phyloP scores from a whole-genome alignment of 1,140 invertebrate species.

The Caenorhabditis remanei region DNA sequence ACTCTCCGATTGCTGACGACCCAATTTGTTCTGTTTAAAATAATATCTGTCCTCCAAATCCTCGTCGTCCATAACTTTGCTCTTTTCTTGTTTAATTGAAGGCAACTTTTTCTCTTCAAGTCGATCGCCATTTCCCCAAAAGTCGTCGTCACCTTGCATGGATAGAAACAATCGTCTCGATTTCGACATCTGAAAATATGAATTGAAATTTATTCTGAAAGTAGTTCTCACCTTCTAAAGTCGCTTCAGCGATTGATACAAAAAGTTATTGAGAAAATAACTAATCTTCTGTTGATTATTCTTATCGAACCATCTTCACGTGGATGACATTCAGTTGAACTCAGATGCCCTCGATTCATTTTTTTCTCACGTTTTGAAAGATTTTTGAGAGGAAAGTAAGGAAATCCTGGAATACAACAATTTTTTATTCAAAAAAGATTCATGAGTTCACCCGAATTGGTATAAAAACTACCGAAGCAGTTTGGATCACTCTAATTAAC shows the following conservation, averaged over 20 bases:
- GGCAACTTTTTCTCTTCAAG: slow-evolving; percentile 14
- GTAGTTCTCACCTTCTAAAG: slow-evolving; percentile 13
- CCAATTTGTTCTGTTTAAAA: slow-evolving; percentile 42
- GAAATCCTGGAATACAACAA: too few species aligned
- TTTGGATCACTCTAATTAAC: too few species aligned
- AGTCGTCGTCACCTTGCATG: slow-evolving; percentile 28
- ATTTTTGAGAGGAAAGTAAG: too few species aligned
- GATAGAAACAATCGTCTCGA: slow-evolving; percentile 44
- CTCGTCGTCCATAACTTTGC: background rate
- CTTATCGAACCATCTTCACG: background rate
- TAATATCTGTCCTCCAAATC: background rate
- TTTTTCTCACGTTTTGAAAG: background rate
- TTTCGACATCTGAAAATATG: slow-evolving; percentile 9
- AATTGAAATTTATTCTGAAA: background rate
- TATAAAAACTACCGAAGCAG: too few species aligned
- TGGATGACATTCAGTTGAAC: background rate
- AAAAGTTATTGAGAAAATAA: slow-evolving; percentile 21
- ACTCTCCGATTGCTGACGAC: background rate
- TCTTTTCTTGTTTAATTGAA: background rate
- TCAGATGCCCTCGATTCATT: slow-evolving; percentile 12
- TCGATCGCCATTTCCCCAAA: slow-evolving; percentile 34
- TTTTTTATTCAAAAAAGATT: too few species aligned
- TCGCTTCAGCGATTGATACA: slow-evolving; percentile 34
- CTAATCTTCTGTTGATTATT: background rate
- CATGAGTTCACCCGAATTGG: too few species aligned